These are phyloP conservation scores for Columba livia DNA, from an alignment of 2,113 vertebrate genomes.

Conservation along the genomic window DNA sequence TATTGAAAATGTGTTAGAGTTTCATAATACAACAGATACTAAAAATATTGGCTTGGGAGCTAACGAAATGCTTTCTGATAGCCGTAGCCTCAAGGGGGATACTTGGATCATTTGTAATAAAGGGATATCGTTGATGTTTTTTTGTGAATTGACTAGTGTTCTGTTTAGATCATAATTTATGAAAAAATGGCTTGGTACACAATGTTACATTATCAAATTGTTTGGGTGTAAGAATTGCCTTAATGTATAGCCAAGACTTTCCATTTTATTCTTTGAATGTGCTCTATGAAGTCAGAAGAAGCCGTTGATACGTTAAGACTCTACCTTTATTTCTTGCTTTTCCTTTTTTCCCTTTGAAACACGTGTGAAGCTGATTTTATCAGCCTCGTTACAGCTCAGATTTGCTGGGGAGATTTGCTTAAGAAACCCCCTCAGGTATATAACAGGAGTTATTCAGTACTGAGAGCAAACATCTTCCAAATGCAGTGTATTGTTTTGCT, in stretches of 20 bases:
- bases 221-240: conserved; percentile 51
- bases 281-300: neutral
- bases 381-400: neutral
- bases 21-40: conserved; percentile 68
- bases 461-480: neutral
- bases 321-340: neutral
- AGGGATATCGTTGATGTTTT: conserved; percentile 64
- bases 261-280: neutral
- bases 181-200: conserved; percentile 49
- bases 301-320: neutral
- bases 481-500: conserved; percentile 1
- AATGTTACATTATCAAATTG: conserved; percentile 33
- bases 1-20: conserved; percentile 73
- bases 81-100: conserved; percentile 56
- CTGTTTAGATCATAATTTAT: conserved; percentile 70
- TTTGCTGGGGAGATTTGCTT: neutral
- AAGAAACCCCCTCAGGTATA: neutral
- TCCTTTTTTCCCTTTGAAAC: neutral
- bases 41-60: conserved; percentile 67
- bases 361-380: neutral
- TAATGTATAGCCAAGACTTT: conserved; percentile 20
- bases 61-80: conserved; percentile 73
- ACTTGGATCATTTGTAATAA: conserved; percentile 72
- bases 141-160: conserved; percentile 70
- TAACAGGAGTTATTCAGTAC: neutral